Evolutionary conservation across 2,888 invertebrate genomes (phyloP), one percentile per base, ranked within the genome.

Genomic region (Eudemis profundana): DNA sequence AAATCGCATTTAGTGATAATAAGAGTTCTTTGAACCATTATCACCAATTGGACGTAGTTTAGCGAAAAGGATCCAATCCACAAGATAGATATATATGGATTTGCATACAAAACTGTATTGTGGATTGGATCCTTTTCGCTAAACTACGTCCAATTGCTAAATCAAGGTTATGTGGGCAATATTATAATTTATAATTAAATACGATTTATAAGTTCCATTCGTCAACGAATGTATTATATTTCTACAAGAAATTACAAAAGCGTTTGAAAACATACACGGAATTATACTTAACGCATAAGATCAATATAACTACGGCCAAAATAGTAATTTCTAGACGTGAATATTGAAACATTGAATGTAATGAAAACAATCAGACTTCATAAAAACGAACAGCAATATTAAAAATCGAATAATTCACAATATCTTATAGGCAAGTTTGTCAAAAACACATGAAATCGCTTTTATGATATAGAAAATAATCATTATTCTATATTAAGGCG

Each of bases 171-270:
- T 5, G 8, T 8, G 2, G 33, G 33, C 8, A 4, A 27, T 27
- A 27, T 27, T 27, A 27, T 27, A 7, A 27, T 27, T 23, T 47
- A 47, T 1, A 63, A 36, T 63, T 23, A 63, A 56, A 57, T 38
- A 61, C 50, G 5, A 15, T n/a, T 33, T 17, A 44, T n/a, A n/a
- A n/a, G n/a, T n/a, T n/a, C n/a, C n/a, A 42, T 57, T 57, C 50
- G 23, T 57, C 40, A 64, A 64, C 56, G 36, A 14, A 59, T 51
- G 51, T 27, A 64, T 59, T 64, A 36, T 59, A 64, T 23, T 57
- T 57, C 64, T 59, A 51, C 50, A 5, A 36, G 50, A 51, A 59
- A 64, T 64, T 64, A 64, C 50, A 64, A 64, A 64, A 64, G 54
- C 47, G 12, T 19, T 64, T 59, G 50, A 10, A 62, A 56, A 59